Percentiles rank a stretch among this genome's conserved stretches.
phyloP scores from a whole-genome alignment of 2,888 invertebrate genomes.

The Watsonalla binaria region DNA sequence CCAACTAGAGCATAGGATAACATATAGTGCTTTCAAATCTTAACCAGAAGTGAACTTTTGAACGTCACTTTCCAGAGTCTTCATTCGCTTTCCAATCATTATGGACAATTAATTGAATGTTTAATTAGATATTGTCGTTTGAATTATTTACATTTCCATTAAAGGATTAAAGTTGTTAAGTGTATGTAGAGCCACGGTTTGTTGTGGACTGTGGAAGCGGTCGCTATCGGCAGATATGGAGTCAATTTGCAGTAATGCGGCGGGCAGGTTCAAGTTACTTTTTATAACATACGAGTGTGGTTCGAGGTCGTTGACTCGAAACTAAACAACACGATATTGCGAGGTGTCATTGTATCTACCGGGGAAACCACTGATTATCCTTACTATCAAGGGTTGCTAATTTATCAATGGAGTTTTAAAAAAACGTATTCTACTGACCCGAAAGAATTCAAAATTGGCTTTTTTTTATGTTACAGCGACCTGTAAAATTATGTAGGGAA shows the following conservation, averaged over 20 bases:
- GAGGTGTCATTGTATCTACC: constrained; percentile 52
- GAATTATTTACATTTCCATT: constrained; percentile 3
- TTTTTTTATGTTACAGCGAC: no score
- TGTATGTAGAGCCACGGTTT: constrained; percentile 28
- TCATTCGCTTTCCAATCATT: no score
- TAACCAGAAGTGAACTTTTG: not conserved
- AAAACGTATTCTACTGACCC: no score
- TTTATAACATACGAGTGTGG: constrained; percentile 57
- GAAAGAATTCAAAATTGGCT: no score
- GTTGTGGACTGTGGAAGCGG: constrained; percentile 22
- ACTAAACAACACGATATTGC: constrained; percentile 52
- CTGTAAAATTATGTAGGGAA: no score
- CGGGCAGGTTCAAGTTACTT: constrained; percentile 63
- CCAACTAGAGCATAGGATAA: constrained; percentile 2
- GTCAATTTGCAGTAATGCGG: constrained; percentile 67
- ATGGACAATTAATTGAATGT: no score
- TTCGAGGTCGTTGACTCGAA: constrained; percentile 55
- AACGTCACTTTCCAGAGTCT: no score
- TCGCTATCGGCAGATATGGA: constrained; percentile 56
- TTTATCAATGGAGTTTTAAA: not conserved
- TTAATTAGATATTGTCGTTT: no score
- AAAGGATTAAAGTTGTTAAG: constrained; percentile 4
- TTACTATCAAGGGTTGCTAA: constrained; percentile 20
- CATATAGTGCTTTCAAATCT: not conserved
- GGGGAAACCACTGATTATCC: constrained; percentile 32